Base-by-base conservation (phyloP, 2,888 invertebrate genomes). In the Laothoe populi region DNA sequence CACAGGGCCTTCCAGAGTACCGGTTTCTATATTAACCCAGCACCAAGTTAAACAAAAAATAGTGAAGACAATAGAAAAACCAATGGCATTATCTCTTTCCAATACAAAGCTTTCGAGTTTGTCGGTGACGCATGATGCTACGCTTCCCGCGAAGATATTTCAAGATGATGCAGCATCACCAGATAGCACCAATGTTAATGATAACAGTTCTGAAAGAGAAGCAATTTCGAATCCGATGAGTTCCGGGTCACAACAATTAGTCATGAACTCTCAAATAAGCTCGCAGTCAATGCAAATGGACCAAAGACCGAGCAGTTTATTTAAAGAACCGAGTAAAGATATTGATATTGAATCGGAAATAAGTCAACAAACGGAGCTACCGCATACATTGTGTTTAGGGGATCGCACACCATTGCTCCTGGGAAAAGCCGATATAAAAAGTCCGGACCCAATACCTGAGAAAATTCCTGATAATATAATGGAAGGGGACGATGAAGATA, bases 131-230 rank as follows among this genome's bases (percentile, higher is more conserved):
- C 94, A 94, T 72, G 95, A 94, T 73, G 94, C 87, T 65, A 94
- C 93, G 8, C 83, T 95, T 19, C 95, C 95, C 0, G 95, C 94
- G 7, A 95, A 95, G 78, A 95, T 95, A 74, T 95, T 95, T 76
- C 95, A 95, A 79, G 95, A 95, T 70, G 95, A 95, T 68, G 94
- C 94, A 0, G 94, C 94, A 0, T 95, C 95, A 0, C 95, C 95
- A 0, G 95, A 95, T 67, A 88, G 91, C 64, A 87, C 92, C 1
- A 86, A 87, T 4, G 71, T 79, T 0, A 75, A 83, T 2, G 91
- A 90, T 65, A 78, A 69, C 63, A 78, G 75, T 64, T 65, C 74
- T 1, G 84, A 83, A 4, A 79, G 75, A 48, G 84, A 86, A 38
- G 65, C 66, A 1, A 66, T 76, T 16, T 81, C 79, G 40, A 80